phyloP scores from a whole-genome alignment of 2,888 invertebrate species.

The Tenthredo scrophulariae region DNA sequence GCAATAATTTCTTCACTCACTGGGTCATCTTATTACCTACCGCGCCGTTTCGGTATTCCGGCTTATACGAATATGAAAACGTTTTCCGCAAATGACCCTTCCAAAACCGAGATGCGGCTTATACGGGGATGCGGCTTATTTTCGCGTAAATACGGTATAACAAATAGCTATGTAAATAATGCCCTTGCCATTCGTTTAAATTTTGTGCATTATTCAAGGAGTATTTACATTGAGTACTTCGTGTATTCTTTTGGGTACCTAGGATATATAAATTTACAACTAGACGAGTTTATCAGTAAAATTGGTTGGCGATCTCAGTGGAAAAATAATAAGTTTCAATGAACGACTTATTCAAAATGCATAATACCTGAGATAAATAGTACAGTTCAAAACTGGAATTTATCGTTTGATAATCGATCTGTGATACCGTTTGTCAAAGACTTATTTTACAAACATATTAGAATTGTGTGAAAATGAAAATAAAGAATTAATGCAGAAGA shows the following conservation, averaged over 20 bases:
- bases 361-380: background rate
- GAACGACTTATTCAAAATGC: background rate
- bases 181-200: background rate
- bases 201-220: background rate
- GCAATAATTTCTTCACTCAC: no score
- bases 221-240: background rate
- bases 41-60: no score
- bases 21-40: no score
- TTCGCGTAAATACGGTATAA: no score
- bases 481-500: background rate
- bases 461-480: background rate
- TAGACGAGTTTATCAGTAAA: constrained; percentile 30
- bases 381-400: constrained; percentile 18
- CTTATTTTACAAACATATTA: background rate
- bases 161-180: background rate
- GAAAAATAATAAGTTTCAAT: background rate
- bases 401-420: constrained; percentile 15
- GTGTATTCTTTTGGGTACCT: background rate
- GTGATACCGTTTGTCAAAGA: constrained; percentile 20
- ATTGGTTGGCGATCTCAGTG: constrained; percentile 14
- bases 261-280: background rate
- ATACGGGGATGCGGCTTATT: no score
- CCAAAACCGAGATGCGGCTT: no score
- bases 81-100: no score
- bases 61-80: no score